Evolutionary conservation across 2,797 vertebrate genomes (phyloP), one percentile per base, ranked within the genome.

Genomic region (Austrolebias charrua): DNA sequence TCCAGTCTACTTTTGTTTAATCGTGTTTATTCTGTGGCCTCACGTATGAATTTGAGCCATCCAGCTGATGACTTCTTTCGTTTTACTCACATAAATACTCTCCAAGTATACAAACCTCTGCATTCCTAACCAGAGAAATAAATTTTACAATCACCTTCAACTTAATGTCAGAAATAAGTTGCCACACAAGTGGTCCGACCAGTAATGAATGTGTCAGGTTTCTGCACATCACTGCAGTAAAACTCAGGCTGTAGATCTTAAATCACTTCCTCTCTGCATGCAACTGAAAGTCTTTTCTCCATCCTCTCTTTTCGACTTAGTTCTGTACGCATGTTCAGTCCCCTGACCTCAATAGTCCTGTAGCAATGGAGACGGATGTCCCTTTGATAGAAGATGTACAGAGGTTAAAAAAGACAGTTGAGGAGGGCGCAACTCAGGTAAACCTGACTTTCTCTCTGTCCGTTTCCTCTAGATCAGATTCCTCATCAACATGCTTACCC

Each of bases 351-450:
- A 95, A 91, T 94, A 90, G 95, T 92, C 95, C 96, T 80, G 94
- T 96, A 91, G 95, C 95, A 89, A 96, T 97, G 96, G 95, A 97
- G 92, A 98, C 94, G 92, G 96, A 98, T 75, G 94, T 93, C 81
- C 93, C 95, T 87, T 94, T 96, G 91, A 94, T 94, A 92, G 96
- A 99, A 95, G 97, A 98, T 93, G 92, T 95, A 92, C 94, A 96
- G 92, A 95, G 92, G 87, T 94, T 98, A 93, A 97, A 93, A 94
- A 94, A 96, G 92, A 94, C 94, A 88, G 93, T 95, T 92, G 95
- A 93, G 89, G 94, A 95, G 84, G 94, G 95, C 92, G 91, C 94
- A 75, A 94, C 90, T 91, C 95, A 95, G 96, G 96, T 97, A 97
- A 96, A 88, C 75, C 80, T 87, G 88, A 71, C 83, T 88, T 85